Conservation (phyloP, 2,888 invertebrate genomes). For the Cenopis cana region DNA sequence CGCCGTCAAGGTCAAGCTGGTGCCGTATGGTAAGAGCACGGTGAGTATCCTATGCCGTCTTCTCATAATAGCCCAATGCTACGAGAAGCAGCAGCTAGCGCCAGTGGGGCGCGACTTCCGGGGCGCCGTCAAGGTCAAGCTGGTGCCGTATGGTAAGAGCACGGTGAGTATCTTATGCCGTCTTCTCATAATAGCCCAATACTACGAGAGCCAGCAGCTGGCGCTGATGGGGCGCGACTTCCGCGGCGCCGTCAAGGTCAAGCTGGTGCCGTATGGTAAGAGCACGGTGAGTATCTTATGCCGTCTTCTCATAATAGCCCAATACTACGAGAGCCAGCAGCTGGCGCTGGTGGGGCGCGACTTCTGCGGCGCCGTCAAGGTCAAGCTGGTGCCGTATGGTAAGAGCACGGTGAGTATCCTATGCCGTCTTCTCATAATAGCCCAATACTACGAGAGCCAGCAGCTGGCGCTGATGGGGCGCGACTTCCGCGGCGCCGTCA, state of each 20-base stretch:
- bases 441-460: slow-evolving; percentile 89
- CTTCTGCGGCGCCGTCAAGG: slow-evolving; percentile 56
- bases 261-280: slow-evolving; percentile 87
- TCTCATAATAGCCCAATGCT: slow-evolving; percentile 80
- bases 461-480: slow-evolving; percentile 88
- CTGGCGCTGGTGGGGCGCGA: slow-evolving; percentile 86
- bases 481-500: slow-evolving; percentile 86
- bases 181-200: slow-evolving; percentile 78
- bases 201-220: slow-evolving; percentile 90
- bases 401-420: slow-evolving; percentile 82
- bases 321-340: slow-evolving; percentile 90
- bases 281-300: slow-evolving; percentile 83
- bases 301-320: slow-evolving; percentile 72
- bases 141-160: slow-evolving; percentile 90
- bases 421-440: slow-evolving; percentile 76
- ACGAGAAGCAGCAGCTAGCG: slow-evolving; percentile 86
- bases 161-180: slow-evolving; percentile 77
- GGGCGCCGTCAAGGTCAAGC: slow-evolving; percentile 86
- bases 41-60: slow-evolving; percentile 72
- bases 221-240: slow-evolving; percentile 86
- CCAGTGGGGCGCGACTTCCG: slow-evolving; percentile 87
- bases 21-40: slow-evolving; percentile 90
- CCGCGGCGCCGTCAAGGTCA: too few relatives aligned
- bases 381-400: slow-evolving; percentile 84
- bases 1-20: slow-evolving; percentile 87